A percentile compares a stretch with the other conserved stretches of the same genome.
These are phyloP conservation scores for Agonopterix arenella DNA, from an alignment of 2,888 invertebrate genomes.

Conservation along the genomic window DNA sequence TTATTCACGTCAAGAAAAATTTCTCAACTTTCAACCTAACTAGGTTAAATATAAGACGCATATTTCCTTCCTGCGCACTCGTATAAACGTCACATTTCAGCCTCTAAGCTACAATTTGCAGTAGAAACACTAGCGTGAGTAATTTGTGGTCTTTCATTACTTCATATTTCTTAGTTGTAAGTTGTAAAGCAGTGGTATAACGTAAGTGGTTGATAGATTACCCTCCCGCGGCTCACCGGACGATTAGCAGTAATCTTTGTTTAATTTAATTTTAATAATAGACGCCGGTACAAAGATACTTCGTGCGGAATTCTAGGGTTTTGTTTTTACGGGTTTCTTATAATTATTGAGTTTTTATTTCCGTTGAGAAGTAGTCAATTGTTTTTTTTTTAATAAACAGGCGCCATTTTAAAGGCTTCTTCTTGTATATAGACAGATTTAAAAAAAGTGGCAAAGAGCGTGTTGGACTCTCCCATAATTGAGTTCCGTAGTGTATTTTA, in stretches of 20 bases:
- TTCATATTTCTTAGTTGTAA: constrained; percentile 44
- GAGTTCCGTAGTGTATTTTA: too few relatives aligned
- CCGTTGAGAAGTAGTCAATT: too few relatives aligned
- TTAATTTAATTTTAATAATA: constrained; percentile 66
- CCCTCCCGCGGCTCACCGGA: constrained; percentile 21
- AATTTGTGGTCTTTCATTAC: constrained; percentile 53
- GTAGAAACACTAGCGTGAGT: constrained; percentile 16
- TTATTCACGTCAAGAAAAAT: too few relatives aligned
- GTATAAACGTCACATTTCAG: constrained; percentile 25
- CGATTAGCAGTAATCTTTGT: constrained; percentile 56
- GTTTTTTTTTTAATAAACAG: too few relatives aligned
- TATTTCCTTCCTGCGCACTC: constrained; percentile 8
- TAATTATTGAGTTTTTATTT: neutral
- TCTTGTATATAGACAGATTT: too few relatives aligned
- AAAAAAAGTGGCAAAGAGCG: too few relatives aligned
- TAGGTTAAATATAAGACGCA: neutral
- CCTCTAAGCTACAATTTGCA: constrained; percentile 28
- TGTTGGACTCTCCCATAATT: too few relatives aligned
- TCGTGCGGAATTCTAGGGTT: constrained; percentile 18
- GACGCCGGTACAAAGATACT: constrained; percentile 33
- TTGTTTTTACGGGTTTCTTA: neutral
- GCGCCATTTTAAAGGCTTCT: too few relatives aligned
- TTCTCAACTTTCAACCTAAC: too few relatives aligned
- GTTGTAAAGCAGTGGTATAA: constrained; percentile 15
- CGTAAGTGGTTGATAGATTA: constrained; percentile 49